A percentile compares a stretch with the other conserved stretches of the same genome.
These are phyloP conservation scores for Rutpela maculata DNA, from an alignment of 2,888 invertebrate species.

Conservation along the genomic window DNA sequence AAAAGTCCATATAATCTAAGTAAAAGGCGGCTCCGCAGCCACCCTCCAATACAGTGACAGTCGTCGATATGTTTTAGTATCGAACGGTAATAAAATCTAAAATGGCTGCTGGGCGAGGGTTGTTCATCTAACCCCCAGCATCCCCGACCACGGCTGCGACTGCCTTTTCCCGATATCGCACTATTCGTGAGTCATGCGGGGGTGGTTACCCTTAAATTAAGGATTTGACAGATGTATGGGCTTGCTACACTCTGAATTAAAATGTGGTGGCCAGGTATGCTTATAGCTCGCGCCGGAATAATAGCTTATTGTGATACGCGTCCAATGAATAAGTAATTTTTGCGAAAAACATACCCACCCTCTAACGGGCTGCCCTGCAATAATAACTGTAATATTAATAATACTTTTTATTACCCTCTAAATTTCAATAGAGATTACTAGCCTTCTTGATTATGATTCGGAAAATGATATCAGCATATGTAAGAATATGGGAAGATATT, in stretches of 20 bases:
- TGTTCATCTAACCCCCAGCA: conserved; percentile 55
- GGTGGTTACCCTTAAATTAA: conserved; percentile 62
- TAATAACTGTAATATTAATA: not conserved
- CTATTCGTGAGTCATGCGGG: conserved; percentile 66
- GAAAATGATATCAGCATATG: not conserved
- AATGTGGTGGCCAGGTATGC: conserved; percentile 33
- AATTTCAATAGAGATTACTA: not conserved
- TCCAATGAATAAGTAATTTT: conserved; percentile 35
- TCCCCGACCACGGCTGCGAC: conserved; percentile 46
- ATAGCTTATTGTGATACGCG: conserved; percentile 29
- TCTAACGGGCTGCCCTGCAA: not conserved
- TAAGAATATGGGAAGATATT: no score
- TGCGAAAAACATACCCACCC: conserved; percentile 7
- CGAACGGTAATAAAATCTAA: conserved; percentile 75
- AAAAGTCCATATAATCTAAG: conserved; percentile 21
- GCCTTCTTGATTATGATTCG: not conserved
- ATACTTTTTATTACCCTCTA: not conserved
- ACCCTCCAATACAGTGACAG: conserved; percentile 58
- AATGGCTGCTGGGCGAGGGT: conserved; percentile 70
- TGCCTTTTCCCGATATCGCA: conserved; percentile 45
- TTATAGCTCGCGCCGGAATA: conserved; percentile 25
- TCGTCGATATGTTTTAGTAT: conserved; percentile 73
- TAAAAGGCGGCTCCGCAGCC: conserved; percentile 29
- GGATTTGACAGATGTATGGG: conserved; percentile 61
- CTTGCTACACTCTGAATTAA: conserved; percentile 33